These are phyloP conservation scores for Nerophis lumbriciformis DNA, from an alignment of 2,113 vertebrate species.

Conservation along the genomic window DNA sequence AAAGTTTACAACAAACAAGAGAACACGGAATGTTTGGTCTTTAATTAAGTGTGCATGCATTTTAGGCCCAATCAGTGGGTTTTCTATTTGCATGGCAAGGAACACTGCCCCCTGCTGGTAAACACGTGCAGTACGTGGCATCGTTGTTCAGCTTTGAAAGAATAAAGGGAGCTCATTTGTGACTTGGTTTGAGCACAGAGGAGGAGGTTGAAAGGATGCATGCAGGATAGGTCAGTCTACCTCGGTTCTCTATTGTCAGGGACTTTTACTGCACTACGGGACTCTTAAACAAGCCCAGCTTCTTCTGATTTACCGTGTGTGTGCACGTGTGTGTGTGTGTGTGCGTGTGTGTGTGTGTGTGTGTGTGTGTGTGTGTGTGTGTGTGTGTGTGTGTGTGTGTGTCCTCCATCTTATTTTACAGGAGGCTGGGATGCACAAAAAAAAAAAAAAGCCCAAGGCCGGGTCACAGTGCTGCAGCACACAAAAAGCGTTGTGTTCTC, in stretches of 20 bases:
- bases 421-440: conserved; percentile 63
- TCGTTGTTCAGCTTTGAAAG: not conserved
- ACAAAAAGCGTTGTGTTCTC: conserved; percentile 28
- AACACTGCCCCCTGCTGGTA: conserved; percentile 62
- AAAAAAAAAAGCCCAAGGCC: conserved; percentile 62
- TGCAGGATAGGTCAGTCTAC: conserved; percentile 13
- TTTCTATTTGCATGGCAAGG: conserved; percentile 44
- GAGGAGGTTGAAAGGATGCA: conserved; percentile 20
- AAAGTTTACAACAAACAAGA: conserved; percentile 64
- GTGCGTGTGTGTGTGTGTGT: conserved; percentile 34
- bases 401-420: conserved; percentile 71
- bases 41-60: conserved; percentile 49
- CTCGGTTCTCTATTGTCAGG: conserved; percentile 16
- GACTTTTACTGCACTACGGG: conserved; percentile 47
- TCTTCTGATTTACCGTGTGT: conserved; percentile 67
- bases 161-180: conserved; percentile 15
- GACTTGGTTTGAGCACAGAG: conserved; percentile 38
- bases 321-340: conserved; percentile 7
- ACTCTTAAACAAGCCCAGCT: conserved; percentile 53
- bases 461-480: conserved; percentile 50
- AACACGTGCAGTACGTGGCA: conserved; percentile 17
- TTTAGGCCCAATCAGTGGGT: conserved; percentile 40
- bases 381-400: no score
- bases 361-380: no score
- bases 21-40: conserved; percentile 55